These are phyloP conservation scores for Abscondita cerata DNA, from an alignment of 2,888 invertebrate species.

Conservation along the genomic window DNA sequence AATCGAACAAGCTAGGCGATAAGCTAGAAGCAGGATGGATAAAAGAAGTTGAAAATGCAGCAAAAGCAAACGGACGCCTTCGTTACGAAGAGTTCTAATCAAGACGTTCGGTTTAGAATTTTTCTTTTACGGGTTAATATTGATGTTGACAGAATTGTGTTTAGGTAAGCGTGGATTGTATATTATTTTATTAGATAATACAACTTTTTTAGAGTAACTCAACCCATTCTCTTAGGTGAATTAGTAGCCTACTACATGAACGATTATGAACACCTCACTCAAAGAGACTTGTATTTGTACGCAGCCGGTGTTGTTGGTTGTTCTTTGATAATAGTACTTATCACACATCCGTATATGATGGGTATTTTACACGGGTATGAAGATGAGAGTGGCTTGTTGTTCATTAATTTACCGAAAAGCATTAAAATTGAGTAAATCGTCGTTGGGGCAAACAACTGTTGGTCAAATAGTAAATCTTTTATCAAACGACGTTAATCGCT, in stretches of 20 bases:
- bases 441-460: slow-evolving; percentile 81
- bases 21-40: slow-evolving; percentile 69
- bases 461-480: slow-evolving; percentile 64
- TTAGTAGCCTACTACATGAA: no score
- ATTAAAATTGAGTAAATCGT: slow-evolving; percentile 65
- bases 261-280: no score
- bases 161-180: no score
- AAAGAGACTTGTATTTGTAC: slow-evolving; percentile 81
- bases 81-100: slow-evolving; percentile 65
- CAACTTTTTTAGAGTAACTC: slow-evolving; percentile 54
- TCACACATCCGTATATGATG: slow-evolving; percentile 94
- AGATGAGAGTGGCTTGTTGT: slow-evolving; percentile 82
- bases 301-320: slow-evolving; percentile 78
- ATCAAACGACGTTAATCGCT: slow-evolving; percentile 87
- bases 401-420: slow-evolving; percentile 83
- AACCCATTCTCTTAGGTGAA: slow-evolving; percentile 66
- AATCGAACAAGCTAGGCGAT: slow-evolving; percentile 69
- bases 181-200: no score
- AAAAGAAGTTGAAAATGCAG: slow-evolving; percentile 61
- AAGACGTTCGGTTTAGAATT: slow-evolving; percentile 69
- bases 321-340: slow-evolving; percentile 76
- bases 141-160: no score
- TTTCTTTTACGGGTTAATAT: slow-evolving; percentile 70
- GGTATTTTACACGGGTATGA: slow-evolving; percentile 85
- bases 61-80: slow-evolving; percentile 61